Evolutionary conservation across 2,113 vertebrate genomes (phyloP), one percentile per base, ranked within the genome.

Genomic region (Nyctibius bracteatus): DNA sequence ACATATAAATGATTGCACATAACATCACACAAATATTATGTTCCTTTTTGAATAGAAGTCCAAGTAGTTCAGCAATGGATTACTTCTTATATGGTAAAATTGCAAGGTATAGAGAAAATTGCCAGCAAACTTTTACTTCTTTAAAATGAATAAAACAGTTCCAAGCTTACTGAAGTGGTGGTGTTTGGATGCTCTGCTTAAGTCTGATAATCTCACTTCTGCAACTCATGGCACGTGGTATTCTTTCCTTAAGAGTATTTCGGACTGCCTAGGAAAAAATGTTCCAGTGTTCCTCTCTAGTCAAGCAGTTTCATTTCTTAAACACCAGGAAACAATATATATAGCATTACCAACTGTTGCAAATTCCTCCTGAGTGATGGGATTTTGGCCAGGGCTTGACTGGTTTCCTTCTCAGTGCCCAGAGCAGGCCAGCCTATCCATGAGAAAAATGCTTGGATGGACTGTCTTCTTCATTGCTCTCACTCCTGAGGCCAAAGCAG

Each of bases 241-340:
- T 49, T 80, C 35, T 81, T 95, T 86, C 74, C 55, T 81, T 87
- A 58, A 90, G 55, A 78, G 24, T 90, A 79, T 90, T 90, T 90
- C 21, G 78, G n/a, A 52, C 86, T 52, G 30, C 55, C 19, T 57
- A 61, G 14, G 54, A 15, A 62, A 83, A 68, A 66, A 43, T 1
- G 44, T 90, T 81, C 59, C 82, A 84, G 11, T 77, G 68, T 73
- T 83, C 67, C 72, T 86, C 44, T 79, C 39, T n/a, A 61, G 75
- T 52, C 52, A 68, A 67, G 65, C 52, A 91, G 68, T 86, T 92
- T 87, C 73, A n/a, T 51, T 86, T 95, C 55, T 91, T 91, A 81
- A 85, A 66, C 7, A 70, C 31, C 57, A 88, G 66, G 62, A 72
- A 78, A 74, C 67, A 83, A 57, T 30, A 62, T 27, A 66, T 16